Conservation (phyloP, 2,113 vertebrate species). For the Pseudorasbora parva region DNA sequence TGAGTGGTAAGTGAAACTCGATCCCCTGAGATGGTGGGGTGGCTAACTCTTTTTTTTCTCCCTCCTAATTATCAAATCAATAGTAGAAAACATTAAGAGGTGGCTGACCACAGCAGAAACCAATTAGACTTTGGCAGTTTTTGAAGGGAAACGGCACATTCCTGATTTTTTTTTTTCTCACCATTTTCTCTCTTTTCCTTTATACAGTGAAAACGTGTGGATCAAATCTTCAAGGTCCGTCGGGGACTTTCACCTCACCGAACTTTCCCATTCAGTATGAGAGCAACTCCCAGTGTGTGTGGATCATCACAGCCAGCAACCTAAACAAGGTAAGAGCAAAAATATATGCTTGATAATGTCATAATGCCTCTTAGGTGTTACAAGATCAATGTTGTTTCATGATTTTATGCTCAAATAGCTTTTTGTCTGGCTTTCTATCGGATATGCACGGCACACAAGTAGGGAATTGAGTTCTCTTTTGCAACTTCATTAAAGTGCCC, state of each 20-base stretch:
- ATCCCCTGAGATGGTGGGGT: conserved; percentile 1
- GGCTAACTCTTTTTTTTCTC: background rate
- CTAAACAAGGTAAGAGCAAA: conserved; percentile 76
- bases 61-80: conserved; percentile 21
- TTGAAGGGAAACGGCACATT: conserved; percentile 8
- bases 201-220: conserved; percentile 81
- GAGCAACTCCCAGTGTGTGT: conserved; percentile 83
- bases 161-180: background rate
- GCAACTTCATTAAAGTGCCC: no score
- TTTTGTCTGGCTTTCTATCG: no score
- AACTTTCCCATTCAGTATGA: conserved; percentile 84
- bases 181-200: background rate
- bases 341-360: background rate
- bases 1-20: conserved; percentile 8
- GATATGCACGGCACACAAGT: no score
- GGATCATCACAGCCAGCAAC: conserved; percentile 82
- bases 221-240: conserved; percentile 80
- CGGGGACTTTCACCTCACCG: conserved; percentile 79
- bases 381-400: background rate
- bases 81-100: conserved; percentile 14
- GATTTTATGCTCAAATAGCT: no score
- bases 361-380: background rate
- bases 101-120: conserved; percentile 7
- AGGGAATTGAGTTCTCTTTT: no score
- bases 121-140: conserved; percentile 32